phyloP scores from a whole-genome alignment of 2,888 invertebrate species.

The Cetonia aurata region DNA sequence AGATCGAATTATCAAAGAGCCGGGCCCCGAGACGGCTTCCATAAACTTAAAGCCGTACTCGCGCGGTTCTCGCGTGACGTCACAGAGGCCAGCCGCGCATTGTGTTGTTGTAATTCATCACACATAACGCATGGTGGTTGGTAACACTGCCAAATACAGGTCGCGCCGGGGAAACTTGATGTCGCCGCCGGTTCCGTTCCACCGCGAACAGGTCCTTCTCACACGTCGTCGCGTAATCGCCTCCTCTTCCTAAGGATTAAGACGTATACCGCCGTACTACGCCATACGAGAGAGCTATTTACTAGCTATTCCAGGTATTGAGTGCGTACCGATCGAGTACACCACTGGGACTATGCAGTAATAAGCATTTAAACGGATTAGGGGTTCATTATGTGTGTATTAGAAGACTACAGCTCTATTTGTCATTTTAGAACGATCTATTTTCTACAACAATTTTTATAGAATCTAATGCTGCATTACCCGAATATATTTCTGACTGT shows the following conservation, averaged over 20 bases:
- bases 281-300: slow-evolving; percentile 11
- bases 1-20: slow-evolving; percentile 57
- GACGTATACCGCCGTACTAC: slow-evolving; percentile 24
- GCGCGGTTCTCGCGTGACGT: slow-evolving; percentile 53
- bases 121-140: slow-evolving; percentile 56
- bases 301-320: slow-evolving; percentile 16
- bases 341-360: background rate
- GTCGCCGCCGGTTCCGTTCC: slow-evolving; percentile 50
- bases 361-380: no score
- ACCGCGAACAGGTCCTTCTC: slow-evolving; percentile 42
- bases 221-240: slow-evolving; percentile 38
- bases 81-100: slow-evolving; percentile 50
- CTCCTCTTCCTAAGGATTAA: slow-evolving; percentile 45
- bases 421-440: no score
- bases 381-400: no score
- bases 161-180: slow-evolving; percentile 55
- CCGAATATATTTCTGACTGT: no score
- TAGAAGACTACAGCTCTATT: no score
- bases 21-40: slow-evolving; percentile 50
- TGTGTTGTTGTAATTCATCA: slow-evolving; percentile 56
- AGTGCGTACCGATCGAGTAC: background rate
- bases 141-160: slow-evolving; percentile 56
- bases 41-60: slow-evolving; percentile 50
- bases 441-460: no score
- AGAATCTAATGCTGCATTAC: no score